Conservation (phyloP, 2,888 invertebrate species). For the Andrena bucephala region DNA sequence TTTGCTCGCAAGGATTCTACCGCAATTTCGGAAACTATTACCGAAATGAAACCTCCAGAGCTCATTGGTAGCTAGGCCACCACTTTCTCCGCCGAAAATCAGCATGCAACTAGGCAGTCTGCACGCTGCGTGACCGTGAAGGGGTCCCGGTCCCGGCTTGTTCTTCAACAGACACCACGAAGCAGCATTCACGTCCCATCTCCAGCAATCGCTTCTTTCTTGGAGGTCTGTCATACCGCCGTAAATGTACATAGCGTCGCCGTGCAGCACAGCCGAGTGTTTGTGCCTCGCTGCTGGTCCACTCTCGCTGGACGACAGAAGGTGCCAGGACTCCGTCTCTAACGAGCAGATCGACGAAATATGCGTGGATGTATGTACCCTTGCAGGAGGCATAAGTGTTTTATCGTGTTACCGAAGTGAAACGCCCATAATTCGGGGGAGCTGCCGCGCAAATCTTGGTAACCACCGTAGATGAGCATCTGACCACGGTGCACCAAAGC, state of each 20-base stretch:
- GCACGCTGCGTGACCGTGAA: conserved; percentile 92
- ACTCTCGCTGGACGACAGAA: conserved; percentile 86
- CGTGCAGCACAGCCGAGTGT: conserved; percentile 93
- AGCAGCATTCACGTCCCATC: conserved; percentile 89
- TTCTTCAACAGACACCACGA: conserved; percentile 89
- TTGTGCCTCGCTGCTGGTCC: conserved; percentile 91
- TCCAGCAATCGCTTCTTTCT: conserved; percentile 92
- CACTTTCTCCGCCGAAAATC: conserved; percentile 92
- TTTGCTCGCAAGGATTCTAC: not conserved
- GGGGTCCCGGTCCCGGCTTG: conserved; percentile 89
- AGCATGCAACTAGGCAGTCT: conserved; percentile 92
- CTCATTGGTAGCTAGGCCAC: conserved; percentile 90
- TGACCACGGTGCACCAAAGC: conserved; percentile 92
- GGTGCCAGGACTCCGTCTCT: conserved; percentile 94
- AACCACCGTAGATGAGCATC: conserved; percentile 95
- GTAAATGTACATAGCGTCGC: conserved; percentile 93
- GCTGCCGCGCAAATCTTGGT: conserved; percentile 93
- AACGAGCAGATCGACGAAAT: conserved; percentile 45
- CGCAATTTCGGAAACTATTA: conserved; percentile 74
- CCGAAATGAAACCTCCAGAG: conserved; percentile 94
- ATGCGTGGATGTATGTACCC: too few species aligned
- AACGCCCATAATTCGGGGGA: conserved; percentile 95
- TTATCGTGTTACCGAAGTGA: conserved; percentile 89
- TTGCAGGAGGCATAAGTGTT: not conserved
- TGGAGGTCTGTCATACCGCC: conserved; percentile 95